phyloP scores from a whole-genome alignment of 2,113 vertebrate genomes.

The Psammodynastes pulverulentus region DNA sequence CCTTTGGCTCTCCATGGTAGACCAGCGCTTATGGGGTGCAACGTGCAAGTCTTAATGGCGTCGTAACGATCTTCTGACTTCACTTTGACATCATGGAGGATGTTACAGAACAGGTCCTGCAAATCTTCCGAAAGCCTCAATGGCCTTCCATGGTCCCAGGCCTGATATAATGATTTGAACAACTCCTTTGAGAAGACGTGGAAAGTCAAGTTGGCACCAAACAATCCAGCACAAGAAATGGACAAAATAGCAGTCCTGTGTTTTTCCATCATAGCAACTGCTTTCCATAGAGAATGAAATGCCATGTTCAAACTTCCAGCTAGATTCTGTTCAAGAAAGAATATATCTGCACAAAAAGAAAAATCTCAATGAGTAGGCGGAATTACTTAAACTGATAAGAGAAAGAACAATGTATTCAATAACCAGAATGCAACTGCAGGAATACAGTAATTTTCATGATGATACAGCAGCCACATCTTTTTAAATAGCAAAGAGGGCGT shows the following conservation, averaged over 20 bases:
- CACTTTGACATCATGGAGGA: slow-evolving; percentile 73
- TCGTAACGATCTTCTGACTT: slow-evolving; percentile 64
- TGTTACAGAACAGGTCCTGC: slow-evolving; percentile 74
- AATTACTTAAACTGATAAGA: neutral
- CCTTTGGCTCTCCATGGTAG: slow-evolving; percentile 82
- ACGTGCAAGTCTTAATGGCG: slow-evolving; percentile 84
- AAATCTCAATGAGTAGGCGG: neutral
- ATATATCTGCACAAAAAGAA: neutral
- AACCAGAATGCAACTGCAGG: neutral
- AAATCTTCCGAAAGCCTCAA: slow-evolving; percentile 69
- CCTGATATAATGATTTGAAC: slow-evolving; percentile 79
- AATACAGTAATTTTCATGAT: neutral
- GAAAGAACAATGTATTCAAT: neutral
- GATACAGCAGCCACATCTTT: neutral
- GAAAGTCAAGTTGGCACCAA: slow-evolving; percentile 79
- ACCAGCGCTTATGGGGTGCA: slow-evolving; percentile 86
- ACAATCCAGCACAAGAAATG: slow-evolving; percentile 78
- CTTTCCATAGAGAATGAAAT: slow-evolving; percentile 64
- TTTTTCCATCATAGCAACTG: slow-evolving; percentile 75
- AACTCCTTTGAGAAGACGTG: slow-evolving; percentile 79
- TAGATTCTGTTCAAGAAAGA: slow-evolving; percentile 39
- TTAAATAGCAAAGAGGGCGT: neutral
- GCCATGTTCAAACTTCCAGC: slow-evolving; percentile 70
- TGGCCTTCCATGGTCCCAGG: slow-evolving; percentile 80
- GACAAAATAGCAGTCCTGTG: slow-evolving; percentile 75